phyloP scores from a whole-genome alignment of 2,888 invertebrate genomes.

The Ormyrus nitidulus region DNA sequence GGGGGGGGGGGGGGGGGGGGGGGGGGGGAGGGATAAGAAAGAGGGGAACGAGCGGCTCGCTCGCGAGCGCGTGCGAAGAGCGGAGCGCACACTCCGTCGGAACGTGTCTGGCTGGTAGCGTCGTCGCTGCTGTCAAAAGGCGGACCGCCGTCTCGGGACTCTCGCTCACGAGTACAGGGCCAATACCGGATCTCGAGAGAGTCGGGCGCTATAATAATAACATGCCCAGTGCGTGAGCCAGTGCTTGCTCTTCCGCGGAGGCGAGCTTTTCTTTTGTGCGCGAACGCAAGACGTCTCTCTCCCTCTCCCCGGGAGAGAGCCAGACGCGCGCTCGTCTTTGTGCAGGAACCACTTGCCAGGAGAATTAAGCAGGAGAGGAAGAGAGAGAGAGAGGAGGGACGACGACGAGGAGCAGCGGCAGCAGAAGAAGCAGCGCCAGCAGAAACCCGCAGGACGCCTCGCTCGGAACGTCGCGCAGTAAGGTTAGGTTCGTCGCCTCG shows the following conservation, averaged over 20 bases:
- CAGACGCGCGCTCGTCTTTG: no score
- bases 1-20: no score
- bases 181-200: neutral
- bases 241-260: no score
- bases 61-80: neutral
- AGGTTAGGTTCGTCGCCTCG: slow-evolving; percentile 48
- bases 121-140: neutral
- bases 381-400: neutral
- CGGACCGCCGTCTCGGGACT: neutral
- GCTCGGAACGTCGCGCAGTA: slow-evolving; percentile 20
- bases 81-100: neutral
- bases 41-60: neutral
- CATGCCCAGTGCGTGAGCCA: no score
- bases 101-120: neutral
- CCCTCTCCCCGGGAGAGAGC: no score
- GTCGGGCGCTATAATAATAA: no score
- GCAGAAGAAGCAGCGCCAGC: neutral
- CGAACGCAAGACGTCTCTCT: neutral
- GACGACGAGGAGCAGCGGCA: no score
- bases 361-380: neutral
- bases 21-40: no score
- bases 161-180: neutral
- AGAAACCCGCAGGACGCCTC: slow-evolving; percentile 22
- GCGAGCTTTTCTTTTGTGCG: no score
- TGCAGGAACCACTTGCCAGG: no score